Conservation (phyloP, 2,797 vertebrate species). For the Oreochromis grahami region DNA sequence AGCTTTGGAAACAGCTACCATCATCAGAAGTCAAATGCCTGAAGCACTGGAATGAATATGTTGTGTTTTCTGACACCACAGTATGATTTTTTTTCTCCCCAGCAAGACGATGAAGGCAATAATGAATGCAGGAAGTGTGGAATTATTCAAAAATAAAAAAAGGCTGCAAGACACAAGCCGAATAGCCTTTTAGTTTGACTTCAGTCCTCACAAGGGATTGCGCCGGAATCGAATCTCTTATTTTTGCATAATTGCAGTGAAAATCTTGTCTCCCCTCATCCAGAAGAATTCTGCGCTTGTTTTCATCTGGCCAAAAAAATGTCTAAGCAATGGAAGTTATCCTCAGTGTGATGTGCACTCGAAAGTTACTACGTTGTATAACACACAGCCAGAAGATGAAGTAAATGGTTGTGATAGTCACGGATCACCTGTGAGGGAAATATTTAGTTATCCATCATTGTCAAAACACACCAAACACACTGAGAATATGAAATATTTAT, state of each 20-base stretch:
- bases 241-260: slow-evolving; percentile 3
- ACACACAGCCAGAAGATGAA: not conserved
- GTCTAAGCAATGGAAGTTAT: not conserved
- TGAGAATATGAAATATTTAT: slow-evolving; percentile 8
- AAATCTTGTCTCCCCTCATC: not conserved
- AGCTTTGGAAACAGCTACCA: slow-evolving; percentile 3
- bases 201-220: slow-evolving; percentile 9
- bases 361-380: not conserved
- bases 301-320: not conserved
- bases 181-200: slow-evolving; percentile 26
- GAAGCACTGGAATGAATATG: slow-evolving; percentile 24
- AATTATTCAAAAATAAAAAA: slow-evolving; percentile 37
- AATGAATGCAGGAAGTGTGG: slow-evolving; percentile 44
- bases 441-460: slow-evolving; percentile 9
- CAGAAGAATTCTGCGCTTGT: not conserved
- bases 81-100: not conserved
- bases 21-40: slow-evolving; percentile 5
- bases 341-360: not conserved
- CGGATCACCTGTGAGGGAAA: not conserved
- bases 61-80: slow-evolving; percentile 5
- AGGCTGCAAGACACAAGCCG: slow-evolving; percentile 18
- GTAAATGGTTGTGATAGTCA: not conserved
- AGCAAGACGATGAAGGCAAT: not conserved
- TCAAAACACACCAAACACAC: not conserved
- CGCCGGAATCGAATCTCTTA: not conserved